Evolutionary conservation across 2,797 vertebrate genomes (phyloP).

Genomic region (Smutsia temminckii): DNA sequence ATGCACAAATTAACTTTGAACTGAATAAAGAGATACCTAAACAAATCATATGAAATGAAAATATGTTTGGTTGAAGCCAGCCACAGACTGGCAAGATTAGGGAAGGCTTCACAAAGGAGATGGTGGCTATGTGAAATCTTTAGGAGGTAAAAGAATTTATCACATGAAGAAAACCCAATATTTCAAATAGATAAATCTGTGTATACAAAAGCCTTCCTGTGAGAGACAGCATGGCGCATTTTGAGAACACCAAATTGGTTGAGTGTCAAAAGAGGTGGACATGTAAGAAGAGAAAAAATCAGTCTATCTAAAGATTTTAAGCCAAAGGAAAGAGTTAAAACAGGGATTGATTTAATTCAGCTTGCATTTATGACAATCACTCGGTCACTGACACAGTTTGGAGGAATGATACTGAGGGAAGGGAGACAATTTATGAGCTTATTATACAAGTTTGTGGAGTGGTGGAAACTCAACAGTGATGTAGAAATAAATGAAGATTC

Average conservation of each 20-base stretch:
- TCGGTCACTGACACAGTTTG: neutral
- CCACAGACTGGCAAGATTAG: neutral
- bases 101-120: neutral
- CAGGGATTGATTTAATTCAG: neutral
- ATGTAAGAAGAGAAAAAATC: neutral
- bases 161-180: neutral
- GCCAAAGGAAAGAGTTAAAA: neutral
- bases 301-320: neutral
- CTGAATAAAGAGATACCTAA: neutral
- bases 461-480: neutral
- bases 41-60: slow-evolving; percentile 23
- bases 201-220: neutral
- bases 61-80: neutral
- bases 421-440: neutral
- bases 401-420: neutral
- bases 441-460: neutral
- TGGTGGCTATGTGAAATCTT: neutral
- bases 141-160: neutral
- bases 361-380: neutral
- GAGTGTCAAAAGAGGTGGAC: neutral
- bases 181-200: neutral
- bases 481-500: neutral
- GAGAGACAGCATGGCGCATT: neutral
- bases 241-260: neutral
- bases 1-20: neutral